Percentiles rank a stretch among this genome's conserved stretches.
Conservation (phyloP, 2,113 vertebrate genomes). For the Austrofundulus limnaeus region DNA sequence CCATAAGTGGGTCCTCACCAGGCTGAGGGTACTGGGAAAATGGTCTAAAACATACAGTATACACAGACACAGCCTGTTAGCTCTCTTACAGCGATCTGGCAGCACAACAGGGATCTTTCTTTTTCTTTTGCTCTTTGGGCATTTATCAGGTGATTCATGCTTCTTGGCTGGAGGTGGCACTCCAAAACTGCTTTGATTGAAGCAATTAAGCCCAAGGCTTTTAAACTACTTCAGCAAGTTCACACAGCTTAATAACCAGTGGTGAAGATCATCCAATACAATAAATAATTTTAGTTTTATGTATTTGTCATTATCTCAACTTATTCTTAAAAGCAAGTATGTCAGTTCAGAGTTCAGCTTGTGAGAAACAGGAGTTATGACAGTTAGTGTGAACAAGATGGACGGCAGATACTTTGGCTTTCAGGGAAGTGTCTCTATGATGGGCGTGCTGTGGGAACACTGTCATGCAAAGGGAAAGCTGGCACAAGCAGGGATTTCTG, state of each 20-base stretch:
- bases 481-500: slow-evolving; percentile 10
- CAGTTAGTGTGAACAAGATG: background rate
- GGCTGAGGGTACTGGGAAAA: too few species aligned
- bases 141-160: slow-evolving; percentile 62
- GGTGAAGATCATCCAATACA: background rate
- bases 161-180: slow-evolving; percentile 46
- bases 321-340: background rate
- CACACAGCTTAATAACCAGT: slow-evolving; percentile 9
- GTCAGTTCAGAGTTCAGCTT: background rate
- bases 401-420: background rate
- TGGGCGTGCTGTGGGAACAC: slow-evolving; percentile 19
- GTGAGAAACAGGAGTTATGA: background rate
- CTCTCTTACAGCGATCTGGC: slow-evolving; percentile 29
- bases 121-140: slow-evolving; percentile 42
- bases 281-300: too few species aligned
- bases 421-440: background rate
- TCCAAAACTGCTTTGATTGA: slow-evolving; percentile 58
- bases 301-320: background rate
- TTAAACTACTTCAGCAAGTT: slow-evolving; percentile 41
- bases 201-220: slow-evolving; percentile 57
- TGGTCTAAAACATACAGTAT: too few species aligned
- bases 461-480: background rate
- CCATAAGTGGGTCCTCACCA: too few species aligned
- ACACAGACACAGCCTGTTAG: background rate
- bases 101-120: slow-evolving; percentile 43